phyloP scores from a whole-genome alignment of 2,797 vertebrate species.

The Mormyrus proboscirostris region DNA sequence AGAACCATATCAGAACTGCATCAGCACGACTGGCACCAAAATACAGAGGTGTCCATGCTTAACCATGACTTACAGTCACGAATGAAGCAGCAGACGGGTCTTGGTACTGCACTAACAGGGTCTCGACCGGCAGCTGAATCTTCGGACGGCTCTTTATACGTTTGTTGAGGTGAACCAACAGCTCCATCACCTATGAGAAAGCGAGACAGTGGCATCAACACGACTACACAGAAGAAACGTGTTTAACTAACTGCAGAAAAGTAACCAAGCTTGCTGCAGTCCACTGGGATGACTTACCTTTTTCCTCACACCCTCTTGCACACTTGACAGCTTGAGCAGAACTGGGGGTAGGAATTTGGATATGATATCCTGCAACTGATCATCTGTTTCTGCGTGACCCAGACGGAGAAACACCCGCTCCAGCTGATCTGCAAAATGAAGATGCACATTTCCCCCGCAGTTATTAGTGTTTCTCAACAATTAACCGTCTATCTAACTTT shows the following conservation, averaged over 20 bases:
- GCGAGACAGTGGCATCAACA: background rate
- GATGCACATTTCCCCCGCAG: background rate
- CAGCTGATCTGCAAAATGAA: conserved; percentile 77
- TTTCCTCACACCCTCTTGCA: conserved; percentile 94
- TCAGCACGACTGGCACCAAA: background rate
- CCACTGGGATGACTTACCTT: conserved; percentile 68
- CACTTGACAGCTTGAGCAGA: conserved; percentile 93
- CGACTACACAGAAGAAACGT: background rate
- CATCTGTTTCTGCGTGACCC: conserved; percentile 96
- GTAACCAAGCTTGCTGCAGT: background rate
- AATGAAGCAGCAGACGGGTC: conserved; percentile 95
- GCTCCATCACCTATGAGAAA: conserved; percentile 84
- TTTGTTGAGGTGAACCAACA: conserved; percentile 94
- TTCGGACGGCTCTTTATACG: conserved; percentile 95
- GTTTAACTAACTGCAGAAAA: no score
- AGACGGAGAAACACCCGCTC: conserved; percentile 95
- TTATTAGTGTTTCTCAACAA: background rate
- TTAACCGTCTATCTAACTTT: background rate
- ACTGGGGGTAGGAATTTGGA: conserved; percentile 97
- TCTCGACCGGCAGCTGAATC: conserved; percentile 97
- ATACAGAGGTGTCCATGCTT: background rate
- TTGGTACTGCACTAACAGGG: conserved; percentile 91
- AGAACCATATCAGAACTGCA: background rate
- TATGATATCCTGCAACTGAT: conserved; percentile 94
- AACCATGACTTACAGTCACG: conserved; percentile 75